Percentiles rank a stretch among this genome's conserved stretches.
Conservation (phyloP, 2,797 vertebrate species). For the Hydrocynus forskahlii region DNA sequence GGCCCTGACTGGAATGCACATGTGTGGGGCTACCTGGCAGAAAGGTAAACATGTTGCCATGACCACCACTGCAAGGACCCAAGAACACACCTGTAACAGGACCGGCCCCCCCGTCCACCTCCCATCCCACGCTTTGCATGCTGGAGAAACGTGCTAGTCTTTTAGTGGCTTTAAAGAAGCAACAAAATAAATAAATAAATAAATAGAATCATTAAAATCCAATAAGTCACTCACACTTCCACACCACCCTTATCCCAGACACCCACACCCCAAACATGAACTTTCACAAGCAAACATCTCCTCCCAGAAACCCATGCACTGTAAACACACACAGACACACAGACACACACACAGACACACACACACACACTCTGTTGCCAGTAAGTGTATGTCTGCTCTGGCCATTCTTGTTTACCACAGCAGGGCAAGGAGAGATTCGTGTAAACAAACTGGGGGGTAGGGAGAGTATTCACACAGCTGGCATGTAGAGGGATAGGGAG, state of each 20-base stretch:
- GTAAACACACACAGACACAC: constrained; percentile 45
- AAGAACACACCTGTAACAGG: constrained; percentile 27
- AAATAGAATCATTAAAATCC: not conserved
- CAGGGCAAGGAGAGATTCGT: not conserved
- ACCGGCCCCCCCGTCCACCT: not conserved
- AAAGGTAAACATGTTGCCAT: not conserved
- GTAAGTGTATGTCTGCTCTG: not conserved
- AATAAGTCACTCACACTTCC: not conserved
- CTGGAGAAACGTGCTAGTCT: not conserved
- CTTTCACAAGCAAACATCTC: constrained; percentile 31
- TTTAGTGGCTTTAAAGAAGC: too few relatives aligned
- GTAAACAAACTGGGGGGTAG: not conserved
- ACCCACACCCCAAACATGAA: constrained; percentile 28
- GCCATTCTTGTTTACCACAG: not conserved
- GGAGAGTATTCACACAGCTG: not conserved
- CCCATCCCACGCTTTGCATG: not conserved
- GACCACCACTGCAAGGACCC: constrained; percentile 2
- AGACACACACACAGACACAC: constrained; percentile 9
- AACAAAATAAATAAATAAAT: not conserved
- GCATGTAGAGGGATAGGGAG: not conserved
- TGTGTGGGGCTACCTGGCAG: constrained; percentile 25
- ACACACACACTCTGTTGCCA: not conserved
- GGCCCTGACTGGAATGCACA: constrained; percentile 33
- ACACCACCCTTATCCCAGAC: constrained; percentile 15
- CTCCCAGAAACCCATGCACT: constrained; percentile 27